Evolutionary conservation across 2,888 invertebrate genomes (phyloP), one percentile per base, ranked within the genome.

Genomic region (Hirtodrosophila cameraria): DNA sequence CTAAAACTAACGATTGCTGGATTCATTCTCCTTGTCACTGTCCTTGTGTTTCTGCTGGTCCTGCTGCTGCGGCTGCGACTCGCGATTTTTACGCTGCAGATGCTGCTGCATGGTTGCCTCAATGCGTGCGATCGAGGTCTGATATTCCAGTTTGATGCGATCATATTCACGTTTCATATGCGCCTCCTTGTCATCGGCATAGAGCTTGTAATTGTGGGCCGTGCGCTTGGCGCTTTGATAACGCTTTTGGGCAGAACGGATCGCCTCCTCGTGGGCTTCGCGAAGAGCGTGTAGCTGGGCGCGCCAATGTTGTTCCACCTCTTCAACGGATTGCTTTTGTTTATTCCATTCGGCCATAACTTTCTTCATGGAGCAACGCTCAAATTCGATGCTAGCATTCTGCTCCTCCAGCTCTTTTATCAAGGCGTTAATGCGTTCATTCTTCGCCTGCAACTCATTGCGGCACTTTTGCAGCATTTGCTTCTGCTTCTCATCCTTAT

Each of bases 181-280:
- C 18, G 92, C 92, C 60, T 94, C 94, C 75, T 93, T 94, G 69
- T 94, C 93, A 20, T 92, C 91, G 12, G 93, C 92, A 73, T 94
- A 94, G 66, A 93, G 92, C 93, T 94, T 94, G 82, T 94, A 94
- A 83, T 94, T 94, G 16, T 90, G 90, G 23, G 93, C 93, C 23
- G 93, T 93, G 79, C 93, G 93, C 87, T 94, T 94, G 1, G 93
- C 93, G 50, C 92, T 93, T 75, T 92, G 93, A 81, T 94, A 94
- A 76, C 94, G 94, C 7, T 92, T 92, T 49, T 93, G 93, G 18
- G 93, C 75, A 1, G 89, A 88, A 25, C 92, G 91, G 64, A 93
- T 89, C 6, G 93, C 92, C 5, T 88, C 80, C 38, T 91, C 92
- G 4, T 93, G 87, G 0, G 90, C 87, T 81, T 92, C 89, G 82